These are phyloP conservation scores for Drosophila sucinea DNA, from an alignment of 1,140 invertebrate species.

Conservation along the genomic window DNA sequence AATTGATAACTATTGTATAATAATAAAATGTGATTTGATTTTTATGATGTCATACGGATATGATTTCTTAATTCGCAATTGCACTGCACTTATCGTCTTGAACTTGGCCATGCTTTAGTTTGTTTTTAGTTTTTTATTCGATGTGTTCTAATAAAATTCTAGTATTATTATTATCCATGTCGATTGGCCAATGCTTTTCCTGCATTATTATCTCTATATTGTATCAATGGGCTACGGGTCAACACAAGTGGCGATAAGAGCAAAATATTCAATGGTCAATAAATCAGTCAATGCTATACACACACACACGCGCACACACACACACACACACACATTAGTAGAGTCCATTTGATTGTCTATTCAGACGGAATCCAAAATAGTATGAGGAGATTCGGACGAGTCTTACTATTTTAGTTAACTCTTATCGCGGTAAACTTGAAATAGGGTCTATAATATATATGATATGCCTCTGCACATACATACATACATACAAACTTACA, in stretches of 20 bases:
- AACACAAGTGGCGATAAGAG: slow-evolving; percentile 42
- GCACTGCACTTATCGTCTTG: slow-evolving; percentile 9
- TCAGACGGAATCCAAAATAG: slow-evolving; percentile 21
- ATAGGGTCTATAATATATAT: neutral
- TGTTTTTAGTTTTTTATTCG: neutral
- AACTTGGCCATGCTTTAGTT: slow-evolving; percentile 26
- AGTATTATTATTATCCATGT: slow-evolving; percentile 11
- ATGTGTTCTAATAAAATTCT: neutral
- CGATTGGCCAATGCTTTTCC: slow-evolving; percentile 48
- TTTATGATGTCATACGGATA: slow-evolving; percentile 21
- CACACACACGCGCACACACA: neutral
- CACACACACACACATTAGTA: neutral
- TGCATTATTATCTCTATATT: slow-evolving; percentile 34
- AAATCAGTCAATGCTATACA: slow-evolving; percentile 46
- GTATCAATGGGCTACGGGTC: slow-evolving; percentile 52
- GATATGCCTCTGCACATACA: neutral
- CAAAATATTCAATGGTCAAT: slow-evolving; percentile 52
- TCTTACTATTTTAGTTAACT: neutral
- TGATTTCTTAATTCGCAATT: neutral
- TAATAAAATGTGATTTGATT: slow-evolving; percentile 19
- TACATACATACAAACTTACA: slow-evolving; percentile 2
- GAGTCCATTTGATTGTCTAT: slow-evolving; percentile 11
- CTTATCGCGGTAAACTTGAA: slow-evolving; percentile 23
- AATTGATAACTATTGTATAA: neutral
- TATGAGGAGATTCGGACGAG: slow-evolving; percentile 3